These are phyloP conservation scores for Corapipo altera DNA, from an alignment of 2,113 vertebrate genomes.

Conservation along the genomic window DNA sequence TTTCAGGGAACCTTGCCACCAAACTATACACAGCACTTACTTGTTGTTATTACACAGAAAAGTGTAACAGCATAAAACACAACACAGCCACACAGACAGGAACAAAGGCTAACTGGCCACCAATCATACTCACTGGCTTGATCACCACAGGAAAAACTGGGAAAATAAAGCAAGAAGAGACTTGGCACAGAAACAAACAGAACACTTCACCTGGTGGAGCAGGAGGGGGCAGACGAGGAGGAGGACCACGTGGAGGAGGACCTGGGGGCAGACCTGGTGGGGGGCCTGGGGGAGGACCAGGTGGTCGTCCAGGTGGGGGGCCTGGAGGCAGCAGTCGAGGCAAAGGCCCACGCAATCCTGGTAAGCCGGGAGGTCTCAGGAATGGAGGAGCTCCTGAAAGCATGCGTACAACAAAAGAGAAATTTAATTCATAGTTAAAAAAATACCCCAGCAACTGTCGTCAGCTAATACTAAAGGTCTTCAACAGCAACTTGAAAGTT, in stretches of 20 bases:
- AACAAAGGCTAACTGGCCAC: neutral
- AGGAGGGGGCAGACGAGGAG: slow-evolving; percentile 91
- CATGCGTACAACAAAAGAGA: neutral
- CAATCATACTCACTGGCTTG: neutral
- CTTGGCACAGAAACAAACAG: neutral
- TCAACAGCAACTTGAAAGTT: neutral
- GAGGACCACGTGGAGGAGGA: slow-evolving; percentile 93
- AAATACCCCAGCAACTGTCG: neutral
- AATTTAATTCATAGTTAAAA: neutral
- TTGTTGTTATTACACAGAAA: neutral
- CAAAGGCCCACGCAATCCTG: slow-evolving; percentile 89
- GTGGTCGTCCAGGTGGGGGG: slow-evolving; percentile 92
- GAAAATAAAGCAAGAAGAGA: neutral
- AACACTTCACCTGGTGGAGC: slow-evolving; percentile 87
- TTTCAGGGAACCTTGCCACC: neutral
- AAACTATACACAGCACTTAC: neutral
- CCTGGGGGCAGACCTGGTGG: slow-evolving; percentile 94
- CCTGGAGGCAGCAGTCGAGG: slow-evolving; percentile 93
- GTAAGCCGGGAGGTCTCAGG: slow-evolving; percentile 91
- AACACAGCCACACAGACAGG: neutral
- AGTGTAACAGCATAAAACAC: neutral
- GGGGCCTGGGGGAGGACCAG: slow-evolving; percentile 92
- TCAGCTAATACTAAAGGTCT: neutral
- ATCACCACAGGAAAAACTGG: neutral
- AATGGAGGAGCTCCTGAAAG: slow-evolving; percentile 92